Evolutionary conservation across 1,140 invertebrate genomes (phyloP).

Genomic region (Drosophila azteca): DNA sequence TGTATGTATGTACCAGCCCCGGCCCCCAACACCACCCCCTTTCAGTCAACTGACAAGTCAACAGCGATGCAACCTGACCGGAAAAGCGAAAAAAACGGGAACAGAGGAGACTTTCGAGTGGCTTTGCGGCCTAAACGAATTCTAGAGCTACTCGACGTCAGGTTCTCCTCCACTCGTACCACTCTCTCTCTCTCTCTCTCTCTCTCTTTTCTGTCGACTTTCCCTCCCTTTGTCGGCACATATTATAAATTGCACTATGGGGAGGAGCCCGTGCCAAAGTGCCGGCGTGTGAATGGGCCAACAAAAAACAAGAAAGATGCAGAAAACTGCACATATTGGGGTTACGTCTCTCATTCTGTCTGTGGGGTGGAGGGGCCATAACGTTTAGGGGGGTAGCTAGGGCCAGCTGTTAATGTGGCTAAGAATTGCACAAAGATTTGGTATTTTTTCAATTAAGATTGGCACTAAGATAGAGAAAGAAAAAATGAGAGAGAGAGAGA

Average conservation of each 20-base stretch:
- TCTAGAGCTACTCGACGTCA: slow-evolving; percentile 47
- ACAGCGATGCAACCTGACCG: slow-evolving; percentile 67
- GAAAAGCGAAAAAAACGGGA: slow-evolving; percentile 24
- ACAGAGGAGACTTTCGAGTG: slow-evolving; percentile 33
- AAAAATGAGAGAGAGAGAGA: too few relatives aligned
- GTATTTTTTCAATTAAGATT: too few relatives aligned
- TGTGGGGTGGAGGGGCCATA: not conserved
- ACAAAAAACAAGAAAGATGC: slow-evolving; percentile 19
- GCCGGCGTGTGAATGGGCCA: slow-evolving; percentile 72
- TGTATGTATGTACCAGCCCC: slow-evolving; percentile 15
- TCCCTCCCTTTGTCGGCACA: slow-evolving; percentile 42
- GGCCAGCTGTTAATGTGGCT: not conserved
- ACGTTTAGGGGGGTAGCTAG: slow-evolving; percentile 1
- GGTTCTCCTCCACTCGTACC: slow-evolving; percentile 7
- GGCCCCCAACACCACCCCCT: too few relatives aligned
- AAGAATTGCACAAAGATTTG: too few relatives aligned
- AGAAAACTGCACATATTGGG: slow-evolving; percentile 46
- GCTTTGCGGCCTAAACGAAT: slow-evolving; percentile 43
- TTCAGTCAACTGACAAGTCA: slow-evolving; percentile 61
- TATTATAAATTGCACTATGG: slow-evolving; percentile 74
- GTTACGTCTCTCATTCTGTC: slow-evolving; percentile 7
- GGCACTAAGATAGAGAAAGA: too few relatives aligned
- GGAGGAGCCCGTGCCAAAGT: slow-evolving; percentile 64
- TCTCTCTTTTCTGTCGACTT: slow-evolving; percentile 19
- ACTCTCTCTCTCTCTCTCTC: slow-evolving; percentile 9